Percentiles rank a stretch among this genome's conserved stretches.
Conservation (phyloP, 1,140 invertebrate species). For the Achroia grisella region DNA sequence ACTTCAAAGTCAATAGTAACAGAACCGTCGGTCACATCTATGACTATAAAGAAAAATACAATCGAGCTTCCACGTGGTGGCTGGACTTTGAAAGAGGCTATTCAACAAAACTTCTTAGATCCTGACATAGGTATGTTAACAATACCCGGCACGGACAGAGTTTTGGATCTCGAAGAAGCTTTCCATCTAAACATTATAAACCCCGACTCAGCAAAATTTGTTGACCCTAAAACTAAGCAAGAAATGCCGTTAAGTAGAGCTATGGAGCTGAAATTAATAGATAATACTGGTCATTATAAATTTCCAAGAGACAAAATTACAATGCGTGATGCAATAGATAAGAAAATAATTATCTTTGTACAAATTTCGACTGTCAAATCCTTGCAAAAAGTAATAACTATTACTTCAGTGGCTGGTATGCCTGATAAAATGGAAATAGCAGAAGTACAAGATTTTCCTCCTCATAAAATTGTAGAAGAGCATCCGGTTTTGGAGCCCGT, state of each 20-base stretch:
- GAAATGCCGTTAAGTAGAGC: constrained; percentile 83
- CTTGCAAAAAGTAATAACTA: constrained; percentile 76
- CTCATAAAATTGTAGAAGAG: constrained; percentile 55
- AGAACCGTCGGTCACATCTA: constrained; percentile 63
- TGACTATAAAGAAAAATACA: constrained; percentile 72
- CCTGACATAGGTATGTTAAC: constrained; percentile 87
- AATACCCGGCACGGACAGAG: constrained; percentile 89
- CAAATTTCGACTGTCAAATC: constrained; percentile 46
- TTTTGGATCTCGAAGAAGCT: constrained; percentile 91
- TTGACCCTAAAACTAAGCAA: constrained; percentile 82
- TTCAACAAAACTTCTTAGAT: constrained; percentile 85
- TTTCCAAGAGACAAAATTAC: constrained; percentile 75
- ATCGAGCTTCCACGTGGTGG: constrained; percentile 87
- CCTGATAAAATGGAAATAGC: constrained; percentile 81
- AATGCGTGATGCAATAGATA: constrained; percentile 86
- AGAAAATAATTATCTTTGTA: constrained; percentile 77
- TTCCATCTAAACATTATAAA: constrained; percentile 89
- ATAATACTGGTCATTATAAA: constrained; percentile 84
- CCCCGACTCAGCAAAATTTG: constrained; percentile 83
- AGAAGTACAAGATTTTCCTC: constrained; percentile 53
- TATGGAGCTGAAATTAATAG: constrained; percentile 85
- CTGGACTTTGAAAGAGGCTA: constrained; percentile 86
- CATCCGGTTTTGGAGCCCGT: constrained; percentile 78
- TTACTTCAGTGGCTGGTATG: constrained; percentile 77
- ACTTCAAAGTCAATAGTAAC: constrained; percentile 53